Base-by-base conservation (phyloP, 2,888 invertebrate genomes). In the Meliscaeva auricollis region DNA sequence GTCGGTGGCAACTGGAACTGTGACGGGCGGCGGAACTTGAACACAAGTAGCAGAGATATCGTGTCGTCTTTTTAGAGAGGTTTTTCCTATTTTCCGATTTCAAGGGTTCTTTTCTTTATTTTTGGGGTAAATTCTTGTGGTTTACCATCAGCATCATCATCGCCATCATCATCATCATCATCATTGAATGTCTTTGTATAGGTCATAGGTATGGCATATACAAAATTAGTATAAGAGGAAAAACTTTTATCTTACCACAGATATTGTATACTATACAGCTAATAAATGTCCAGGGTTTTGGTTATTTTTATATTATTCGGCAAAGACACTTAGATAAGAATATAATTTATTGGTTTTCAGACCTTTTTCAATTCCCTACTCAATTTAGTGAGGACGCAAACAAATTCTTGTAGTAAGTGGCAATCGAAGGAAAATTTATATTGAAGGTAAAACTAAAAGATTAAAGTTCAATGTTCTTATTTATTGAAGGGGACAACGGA, bases 291-390 rank as follows among this genome's bases (percentile, higher is more conserved):
- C 20, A 9, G 22, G 35, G n/a, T 20, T 50, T 50, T 50, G n/a
- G 11, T 30, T 46, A 46, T 60, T 64, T 62, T 64, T 50, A 66
- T 66, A 35, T 50, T 32, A 48, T 66, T 66, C 50, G 5, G 32
- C 22, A 20, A 20, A n/a, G 22, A 46, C 30, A 66, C 20, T 48
- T 3, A 66, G 66, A 50, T 50, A 66, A 22, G 11, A 35, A 48
- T 32, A 15, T 11, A 60, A 50, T 66, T 66, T 66, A 50, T 66
- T 66, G 50, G 35, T 22, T n/a, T 48, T 48, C 11, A 46, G 66
- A 20, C 66, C 66, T 48, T 50, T 66, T 66, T 13, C 50, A 50
- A 50, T 35, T 66, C 35, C 50, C 66, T 11, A 48, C 35, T 22
- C 35, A 50, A 66, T 50, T 48, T 17, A 4, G 20, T 11, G 1